These are phyloP conservation scores for Subacronicta megacephala DNA, from an alignment of 2,888 invertebrate genomes.

Conservation along the genomic window DNA sequence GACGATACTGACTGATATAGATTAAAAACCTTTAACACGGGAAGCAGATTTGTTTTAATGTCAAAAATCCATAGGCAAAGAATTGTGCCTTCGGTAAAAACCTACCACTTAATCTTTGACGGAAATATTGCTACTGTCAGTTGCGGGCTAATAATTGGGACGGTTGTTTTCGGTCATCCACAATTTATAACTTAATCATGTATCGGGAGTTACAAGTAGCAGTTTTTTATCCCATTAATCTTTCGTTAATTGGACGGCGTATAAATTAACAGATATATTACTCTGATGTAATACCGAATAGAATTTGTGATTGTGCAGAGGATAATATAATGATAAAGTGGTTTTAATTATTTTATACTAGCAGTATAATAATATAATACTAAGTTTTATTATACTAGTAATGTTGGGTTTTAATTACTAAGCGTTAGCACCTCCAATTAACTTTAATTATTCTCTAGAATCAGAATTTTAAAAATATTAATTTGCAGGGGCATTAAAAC, in stretches of 20 bases:
- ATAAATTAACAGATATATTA: conserved; percentile 48
- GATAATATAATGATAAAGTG: conserved; percentile 42
- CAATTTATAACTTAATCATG: conserved; percentile 59
- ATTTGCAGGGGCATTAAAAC: conserved; percentile 1
- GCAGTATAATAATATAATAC: conserved; percentile 27
- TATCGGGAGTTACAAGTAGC: conserved; percentile 48
- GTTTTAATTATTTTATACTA: conserved; percentile 40
- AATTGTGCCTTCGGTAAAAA: conserved; percentile 20
- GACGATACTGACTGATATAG: too few relatives aligned
- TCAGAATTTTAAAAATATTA: background rate
- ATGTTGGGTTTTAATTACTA: conserved; percentile 17
- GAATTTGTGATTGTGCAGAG: conserved; percentile 27
- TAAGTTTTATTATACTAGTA: conserved; percentile 18
- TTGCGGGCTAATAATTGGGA: conserved; percentile 53
- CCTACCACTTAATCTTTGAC: conserved; percentile 49
- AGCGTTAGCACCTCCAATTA: conserved; percentile 37
- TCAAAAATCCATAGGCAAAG: too few relatives aligned
- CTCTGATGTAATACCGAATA: conserved; percentile 45
- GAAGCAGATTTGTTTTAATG: too few relatives aligned
- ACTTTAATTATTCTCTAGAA: conserved; percentile 17
- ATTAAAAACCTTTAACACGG: too few relatives aligned
- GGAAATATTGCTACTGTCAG: conserved; percentile 56
- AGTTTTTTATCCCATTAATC: conserved; percentile 47
- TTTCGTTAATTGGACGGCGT: conserved; percentile 53
- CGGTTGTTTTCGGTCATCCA: conserved; percentile 49